Percentiles rank a stretch among this genome's conserved stretches.
Evolutionary conservation across 2,888 invertebrate species (phyloP).

Genomic region (Drosophila merina): DNA sequence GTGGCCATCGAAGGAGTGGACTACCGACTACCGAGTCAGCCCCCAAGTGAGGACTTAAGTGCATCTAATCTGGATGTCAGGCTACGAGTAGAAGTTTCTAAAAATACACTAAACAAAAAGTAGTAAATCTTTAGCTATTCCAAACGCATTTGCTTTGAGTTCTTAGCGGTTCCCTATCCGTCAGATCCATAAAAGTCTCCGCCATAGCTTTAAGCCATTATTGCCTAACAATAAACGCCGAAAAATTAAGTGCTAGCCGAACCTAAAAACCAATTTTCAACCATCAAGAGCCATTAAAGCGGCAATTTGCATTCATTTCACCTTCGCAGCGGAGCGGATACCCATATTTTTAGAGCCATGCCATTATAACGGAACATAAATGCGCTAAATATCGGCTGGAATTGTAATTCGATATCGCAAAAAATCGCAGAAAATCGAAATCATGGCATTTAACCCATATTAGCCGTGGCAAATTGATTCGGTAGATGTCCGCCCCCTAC

Average conservation of each 20-base stretch:
- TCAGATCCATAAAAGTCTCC: neutral
- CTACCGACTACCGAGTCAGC: conserved; percentile 20
- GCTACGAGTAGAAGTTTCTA: neutral
- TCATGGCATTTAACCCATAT: conserved; percentile 68
- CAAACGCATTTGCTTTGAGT: neutral
- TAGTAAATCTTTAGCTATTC: neutral
- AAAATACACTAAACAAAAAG: neutral
- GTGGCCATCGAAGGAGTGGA: conserved; percentile 34
- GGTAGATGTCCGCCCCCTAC: conserved; percentile 12
- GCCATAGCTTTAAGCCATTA: conserved; percentile 10
- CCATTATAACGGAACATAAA: conserved; percentile 35
- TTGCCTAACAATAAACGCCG: conserved; percentile 17
- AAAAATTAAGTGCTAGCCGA: conserved; percentile 26
- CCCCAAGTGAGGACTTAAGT: conserved; percentile 46
- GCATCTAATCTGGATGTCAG: conserved; percentile 40
- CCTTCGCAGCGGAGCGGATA: conserved; percentile 15
- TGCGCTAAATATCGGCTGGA: conserved; percentile 35
- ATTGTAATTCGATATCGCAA: conserved; percentile 50
- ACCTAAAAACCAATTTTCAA: conserved; percentile 27
- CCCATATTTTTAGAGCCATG: conserved; percentile 26
- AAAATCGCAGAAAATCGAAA: conserved; percentile 31
- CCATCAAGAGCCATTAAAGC: conserved; percentile 24
- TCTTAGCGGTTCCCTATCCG: neutral
- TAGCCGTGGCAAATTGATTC: conserved; percentile 71
- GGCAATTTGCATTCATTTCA: conserved; percentile 47